Evolutionary conservation across 2,113 vertebrate genomes (phyloP).

Genomic region (Eptesicus fuscus): DNA sequence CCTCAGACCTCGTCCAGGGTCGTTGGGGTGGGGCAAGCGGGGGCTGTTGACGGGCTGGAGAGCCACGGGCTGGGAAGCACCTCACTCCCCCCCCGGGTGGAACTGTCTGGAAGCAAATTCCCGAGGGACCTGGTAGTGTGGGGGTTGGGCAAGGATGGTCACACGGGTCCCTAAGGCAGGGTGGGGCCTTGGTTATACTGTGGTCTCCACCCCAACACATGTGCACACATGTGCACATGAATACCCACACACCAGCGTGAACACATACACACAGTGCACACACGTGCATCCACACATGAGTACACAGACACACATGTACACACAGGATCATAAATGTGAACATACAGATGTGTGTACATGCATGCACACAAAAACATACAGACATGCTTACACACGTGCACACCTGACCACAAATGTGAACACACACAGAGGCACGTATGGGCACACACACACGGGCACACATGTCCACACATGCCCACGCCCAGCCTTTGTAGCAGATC

Average conservation of each 20-base stretch:
- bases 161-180: neutral
- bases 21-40: accelerated
- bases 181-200: neutral
- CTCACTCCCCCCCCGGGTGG: accelerated
- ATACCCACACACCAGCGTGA: accelerated
- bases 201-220: accelerated
- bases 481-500: accelerated
- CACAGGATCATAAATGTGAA: accelerated
- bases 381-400: too few relatives aligned
- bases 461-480: neutral
- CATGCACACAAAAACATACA: accelerated
- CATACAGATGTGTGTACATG: accelerated
- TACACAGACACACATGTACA: accelerated
- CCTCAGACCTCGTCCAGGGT: neutral
- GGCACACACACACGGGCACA: neutral
- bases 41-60: neutral
- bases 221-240: accelerated
- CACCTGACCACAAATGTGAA: accelerated
- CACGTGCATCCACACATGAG: accelerated
- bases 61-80: accelerated
- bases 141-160: neutral
- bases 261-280: accelerated
- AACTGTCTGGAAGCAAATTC: neutral
- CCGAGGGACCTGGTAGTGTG: neutral
- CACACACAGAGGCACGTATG: accelerated